Evolutionary conservation across 2,888 invertebrate species (phyloP).

Genomic region (Xanthorhoe spadicearia): DNA sequence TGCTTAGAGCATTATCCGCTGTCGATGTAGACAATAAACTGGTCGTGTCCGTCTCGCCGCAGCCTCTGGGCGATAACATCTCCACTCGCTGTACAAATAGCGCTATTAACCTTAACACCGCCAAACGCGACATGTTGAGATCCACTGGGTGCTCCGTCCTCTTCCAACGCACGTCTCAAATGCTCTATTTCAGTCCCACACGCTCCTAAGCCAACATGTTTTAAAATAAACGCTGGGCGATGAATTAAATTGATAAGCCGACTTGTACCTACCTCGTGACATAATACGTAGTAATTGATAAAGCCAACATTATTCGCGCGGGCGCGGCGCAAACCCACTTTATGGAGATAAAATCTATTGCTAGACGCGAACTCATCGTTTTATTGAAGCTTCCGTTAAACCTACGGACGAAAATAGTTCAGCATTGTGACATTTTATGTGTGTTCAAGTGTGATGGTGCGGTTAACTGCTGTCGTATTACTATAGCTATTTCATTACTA

Average conservation of each 20-base stretch:
- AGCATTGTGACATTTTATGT: slow-evolving; percentile 28
- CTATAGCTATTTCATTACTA: not conserved
- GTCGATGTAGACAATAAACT: slow-evolving; percentile 62
- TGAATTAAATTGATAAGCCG: slow-evolving; percentile 70
- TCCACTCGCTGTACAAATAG: slow-evolving; percentile 74
- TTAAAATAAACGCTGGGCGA: slow-evolving; percentile 61
- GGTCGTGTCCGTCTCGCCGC: slow-evolving; percentile 58
- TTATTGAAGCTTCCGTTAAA: slow-evolving; percentile 31
- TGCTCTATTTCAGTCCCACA: slow-evolving; percentile 39
- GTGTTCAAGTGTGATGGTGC: slow-evolving; percentile 18
- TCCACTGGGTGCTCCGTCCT: slow-evolving; percentile 49
- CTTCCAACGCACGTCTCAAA: slow-evolving; percentile 37
- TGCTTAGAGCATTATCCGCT: slow-evolving; percentile 49
- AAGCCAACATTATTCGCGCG: slow-evolving; percentile 55
- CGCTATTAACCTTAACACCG: slow-evolving; percentile 78
- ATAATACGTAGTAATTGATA: slow-evolving; percentile 72
- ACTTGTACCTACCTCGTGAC: slow-evolving; percentile 58
- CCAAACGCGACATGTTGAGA: slow-evolving; percentile 68
- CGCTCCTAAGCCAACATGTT: slow-evolving; percentile 56
- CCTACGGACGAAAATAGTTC: slow-evolving; percentile 28
- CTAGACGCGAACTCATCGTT: slow-evolving; percentile 33
- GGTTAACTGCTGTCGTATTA: slow-evolving; percentile 10
- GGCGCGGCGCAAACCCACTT: slow-evolving; percentile 40
- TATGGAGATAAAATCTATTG: slow-evolving; percentile 36
- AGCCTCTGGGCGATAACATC: slow-evolving; percentile 70